Conservation (phyloP, 1,140 invertebrate species). For the Asobara japonica region DNA sequence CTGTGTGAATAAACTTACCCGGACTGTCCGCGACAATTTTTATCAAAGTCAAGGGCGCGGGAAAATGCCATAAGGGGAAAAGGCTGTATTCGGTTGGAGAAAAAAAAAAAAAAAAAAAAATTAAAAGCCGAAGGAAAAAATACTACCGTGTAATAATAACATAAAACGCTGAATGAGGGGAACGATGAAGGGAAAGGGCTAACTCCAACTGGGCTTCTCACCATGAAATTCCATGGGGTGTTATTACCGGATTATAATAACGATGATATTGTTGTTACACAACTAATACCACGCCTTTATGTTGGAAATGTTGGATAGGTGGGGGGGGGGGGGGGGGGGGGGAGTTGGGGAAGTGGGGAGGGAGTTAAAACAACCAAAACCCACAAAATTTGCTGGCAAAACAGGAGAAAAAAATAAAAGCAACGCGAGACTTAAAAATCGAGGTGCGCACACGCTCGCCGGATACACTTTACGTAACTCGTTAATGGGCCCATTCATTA, state of each 20-base stretch:
- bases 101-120: background rate
- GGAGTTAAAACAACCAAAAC: constrained; percentile 8
- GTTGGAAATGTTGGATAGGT: too few species aligned
- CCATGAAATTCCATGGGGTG: constrained; percentile 41
- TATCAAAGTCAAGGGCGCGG: background rate
- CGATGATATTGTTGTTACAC: constrained; percentile 50
- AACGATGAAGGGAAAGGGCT: constrained; percentile 14
- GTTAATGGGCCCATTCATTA: constrained; percentile 45
- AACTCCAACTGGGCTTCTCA: constrained; percentile 14
- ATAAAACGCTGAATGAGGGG: background rate
- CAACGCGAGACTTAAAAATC: background rate
- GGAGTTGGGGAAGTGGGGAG: background rate
- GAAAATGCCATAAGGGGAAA: background rate
- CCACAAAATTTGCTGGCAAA: background rate
- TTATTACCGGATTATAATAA: constrained; percentile 55
- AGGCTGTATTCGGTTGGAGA: background rate
- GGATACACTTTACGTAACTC: constrained; percentile 39
- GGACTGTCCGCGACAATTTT: background rate
- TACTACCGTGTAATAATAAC: background rate
- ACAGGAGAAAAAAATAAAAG: background rate
- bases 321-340: too few species aligned
- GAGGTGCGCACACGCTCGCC: constrained; percentile 19
- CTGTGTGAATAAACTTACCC: background rate
- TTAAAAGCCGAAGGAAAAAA: background rate
- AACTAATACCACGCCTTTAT: constrained; percentile 42